These are phyloP conservation scores for Thera britannica DNA, from an alignment of 2,888 invertebrate genomes.

Conservation along the genomic window DNA sequence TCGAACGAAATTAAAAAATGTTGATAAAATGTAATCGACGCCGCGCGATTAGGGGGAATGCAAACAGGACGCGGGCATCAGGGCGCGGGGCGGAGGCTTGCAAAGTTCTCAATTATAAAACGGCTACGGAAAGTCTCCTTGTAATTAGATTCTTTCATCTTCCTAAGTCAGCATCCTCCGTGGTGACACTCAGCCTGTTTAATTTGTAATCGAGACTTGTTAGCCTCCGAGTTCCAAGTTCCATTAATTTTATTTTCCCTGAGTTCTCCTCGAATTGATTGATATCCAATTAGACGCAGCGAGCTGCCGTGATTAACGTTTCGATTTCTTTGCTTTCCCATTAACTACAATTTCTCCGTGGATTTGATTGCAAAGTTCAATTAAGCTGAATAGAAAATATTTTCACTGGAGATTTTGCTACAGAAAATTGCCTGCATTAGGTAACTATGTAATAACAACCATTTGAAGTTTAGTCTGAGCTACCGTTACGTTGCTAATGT, in stretches of 20 bases:
- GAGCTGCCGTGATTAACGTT: slow-evolving; percentile 49
- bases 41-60: slow-evolving; percentile 74
- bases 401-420: slow-evolving; percentile 29
- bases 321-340: slow-evolving; percentile 47
- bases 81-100: slow-evolving; percentile 42
- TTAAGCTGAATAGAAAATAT: slow-evolving; percentile 36
- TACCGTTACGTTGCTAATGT: slow-evolving; percentile 20
- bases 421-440: slow-evolving; percentile 31
- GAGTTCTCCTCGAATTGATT: slow-evolving; percentile 65
- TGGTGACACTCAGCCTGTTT: slow-evolving; percentile 77
- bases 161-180: slow-evolving; percentile 74
- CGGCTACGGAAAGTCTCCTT: slow-evolving; percentile 73
- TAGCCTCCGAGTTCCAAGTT: slow-evolving; percentile 64
- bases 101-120: slow-evolving; percentile 82
- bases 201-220: slow-evolving; percentile 84
- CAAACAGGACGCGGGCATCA: slow-evolving; percentile 63
- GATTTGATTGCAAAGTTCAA: slow-evolving; percentile 38
- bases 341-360: slow-evolving; percentile 36
- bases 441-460: slow-evolving; percentile 14
- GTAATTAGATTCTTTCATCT: slow-evolving; percentile 84
- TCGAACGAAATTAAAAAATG: slow-evolving; percentile 83
- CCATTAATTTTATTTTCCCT: slow-evolving; percentile 74
- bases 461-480: slow-evolving; percentile 6
- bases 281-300: slow-evolving; percentile 63
- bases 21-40: slow-evolving; percentile 84